Conservation (phyloP, 2,888 invertebrate species). For the Phytoseiulus persimilis region DNA sequence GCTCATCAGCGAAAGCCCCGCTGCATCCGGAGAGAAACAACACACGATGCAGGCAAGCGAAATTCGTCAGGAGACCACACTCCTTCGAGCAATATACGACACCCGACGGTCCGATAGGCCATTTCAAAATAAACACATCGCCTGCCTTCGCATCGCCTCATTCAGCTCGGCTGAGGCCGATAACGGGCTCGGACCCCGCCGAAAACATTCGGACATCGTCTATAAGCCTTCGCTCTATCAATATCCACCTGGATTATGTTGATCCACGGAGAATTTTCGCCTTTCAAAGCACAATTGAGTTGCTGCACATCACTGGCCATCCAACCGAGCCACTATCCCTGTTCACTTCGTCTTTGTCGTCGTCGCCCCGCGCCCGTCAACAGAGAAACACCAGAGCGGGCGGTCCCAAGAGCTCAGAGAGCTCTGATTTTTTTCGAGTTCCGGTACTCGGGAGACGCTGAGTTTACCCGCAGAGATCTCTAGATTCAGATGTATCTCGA, state of each 20-base stretch:
- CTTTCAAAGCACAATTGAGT: conserved; percentile 5
- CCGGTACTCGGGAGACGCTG: neutral
- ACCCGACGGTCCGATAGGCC: neutral
- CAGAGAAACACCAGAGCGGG: neutral
- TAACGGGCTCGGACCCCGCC: neutral
- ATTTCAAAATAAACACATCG: conserved; percentile 5
- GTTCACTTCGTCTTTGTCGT: neutral
- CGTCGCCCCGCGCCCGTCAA: conserved; percentile 5
- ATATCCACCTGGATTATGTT: neutral
- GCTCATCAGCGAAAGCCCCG: neutral
- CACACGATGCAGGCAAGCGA: neutral
- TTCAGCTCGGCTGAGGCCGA: neutral
- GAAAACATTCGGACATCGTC: neutral
- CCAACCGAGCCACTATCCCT: conserved; percentile 5
- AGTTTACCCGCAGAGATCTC: neutral
- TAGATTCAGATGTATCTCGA: neutral
- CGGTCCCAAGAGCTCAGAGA: neutral
- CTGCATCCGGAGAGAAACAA: neutral
- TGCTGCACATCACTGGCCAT: conserved; percentile 5
- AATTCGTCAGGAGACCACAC: neutral
- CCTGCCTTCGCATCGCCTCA: neutral
- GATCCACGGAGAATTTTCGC: neutral
- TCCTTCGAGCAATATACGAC: neutral
- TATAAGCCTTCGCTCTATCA: neutral
- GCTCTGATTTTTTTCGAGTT: neutral